These are phyloP conservation scores for Parauchenoglanis ngamensis DNA, from an alignment of 2,797 vertebrate species.

Conservation along the genomic window DNA sequence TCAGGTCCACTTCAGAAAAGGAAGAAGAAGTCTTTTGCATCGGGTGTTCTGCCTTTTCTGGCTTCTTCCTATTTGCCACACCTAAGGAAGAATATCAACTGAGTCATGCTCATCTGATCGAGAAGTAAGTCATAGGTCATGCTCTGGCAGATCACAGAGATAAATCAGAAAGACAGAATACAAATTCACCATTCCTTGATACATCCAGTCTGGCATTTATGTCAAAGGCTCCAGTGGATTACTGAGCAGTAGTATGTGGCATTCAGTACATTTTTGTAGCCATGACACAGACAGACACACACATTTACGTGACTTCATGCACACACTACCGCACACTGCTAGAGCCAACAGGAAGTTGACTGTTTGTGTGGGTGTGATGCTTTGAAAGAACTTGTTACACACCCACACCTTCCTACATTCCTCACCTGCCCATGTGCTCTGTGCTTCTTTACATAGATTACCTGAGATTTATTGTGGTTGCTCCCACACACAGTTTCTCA, in stretches of 20 bases:
- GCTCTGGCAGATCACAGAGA: neutral
- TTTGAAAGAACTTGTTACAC: slow-evolving; percentile 50
- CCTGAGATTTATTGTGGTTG: slow-evolving; percentile 4
- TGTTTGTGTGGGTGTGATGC: slow-evolving; percentile 50
- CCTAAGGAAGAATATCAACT: slow-evolving; percentile 33
- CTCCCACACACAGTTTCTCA: slow-evolving; percentile 20
- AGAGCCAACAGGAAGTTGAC: slow-evolving; percentile 66
- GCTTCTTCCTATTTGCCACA: slow-evolving; percentile 15
- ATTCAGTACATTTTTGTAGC: slow-evolving; percentile 7
- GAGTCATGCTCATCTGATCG: slow-evolving; percentile 37
- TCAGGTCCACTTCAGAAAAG: slow-evolving; percentile 15
- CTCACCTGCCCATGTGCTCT: slow-evolving; percentile 26
- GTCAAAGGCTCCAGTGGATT: neutral
- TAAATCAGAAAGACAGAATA: slow-evolving; percentile 6
- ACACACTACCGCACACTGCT: slow-evolving; percentile 32
- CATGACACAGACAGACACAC: slow-evolving; percentile 8
- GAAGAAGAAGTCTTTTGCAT: slow-evolving; percentile 29
- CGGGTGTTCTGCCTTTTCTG: neutral
- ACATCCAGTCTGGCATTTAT: neutral
- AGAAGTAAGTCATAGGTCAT: slow-evolving; percentile 33
- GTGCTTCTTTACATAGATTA: slow-evolving; percentile 26
- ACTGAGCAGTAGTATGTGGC: neutral
- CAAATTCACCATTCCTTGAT: neutral
- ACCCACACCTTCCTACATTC: slow-evolving; percentile 30
- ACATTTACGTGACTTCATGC: neutral